Conservation (phyloP, 2,888 invertebrate genomes). For the Leptinotarsa tumamoca region DNA sequence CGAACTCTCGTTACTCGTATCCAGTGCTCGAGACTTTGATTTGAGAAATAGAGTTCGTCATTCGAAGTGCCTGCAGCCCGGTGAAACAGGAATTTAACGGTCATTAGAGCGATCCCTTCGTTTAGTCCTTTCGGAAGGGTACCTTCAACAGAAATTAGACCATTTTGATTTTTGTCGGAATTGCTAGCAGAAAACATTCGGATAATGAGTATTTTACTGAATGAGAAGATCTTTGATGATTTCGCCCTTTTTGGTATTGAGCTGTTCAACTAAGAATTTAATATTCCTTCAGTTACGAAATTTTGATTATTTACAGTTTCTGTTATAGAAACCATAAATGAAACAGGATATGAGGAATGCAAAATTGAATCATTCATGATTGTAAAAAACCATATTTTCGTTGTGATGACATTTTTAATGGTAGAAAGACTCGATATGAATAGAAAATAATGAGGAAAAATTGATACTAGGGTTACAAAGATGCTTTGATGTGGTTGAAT, state of each 20-base stretch:
- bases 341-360: too few species aligned
- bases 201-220: background rate
- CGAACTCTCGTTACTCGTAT: background rate
- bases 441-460: too few species aligned
- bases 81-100: conserved; percentile 12
- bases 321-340: too few species aligned
- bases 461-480: too few species aligned
- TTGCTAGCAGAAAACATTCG: background rate
- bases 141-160: conserved; percentile 6
- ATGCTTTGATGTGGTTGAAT: too few species aligned
- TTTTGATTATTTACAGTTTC: too few species aligned
- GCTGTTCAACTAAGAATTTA: background rate
- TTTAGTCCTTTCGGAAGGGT: conserved; percentile 5
- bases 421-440: too few species aligned
- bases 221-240: background rate
- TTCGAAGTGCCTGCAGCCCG: background rate
- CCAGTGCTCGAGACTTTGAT: conserved; percentile 1
- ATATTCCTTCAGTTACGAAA: background rate
- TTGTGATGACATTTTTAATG: too few species aligned
- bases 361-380: too few species aligned
- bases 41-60: background rate
- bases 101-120: conserved; percentile 6
- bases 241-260: background rate
- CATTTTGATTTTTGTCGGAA: background rate
- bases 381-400: too few species aligned